Evolutionary conservation across 2,888 invertebrate genomes (phyloP).

Genomic region (Amblyjoppa fuscipennis): DNA sequence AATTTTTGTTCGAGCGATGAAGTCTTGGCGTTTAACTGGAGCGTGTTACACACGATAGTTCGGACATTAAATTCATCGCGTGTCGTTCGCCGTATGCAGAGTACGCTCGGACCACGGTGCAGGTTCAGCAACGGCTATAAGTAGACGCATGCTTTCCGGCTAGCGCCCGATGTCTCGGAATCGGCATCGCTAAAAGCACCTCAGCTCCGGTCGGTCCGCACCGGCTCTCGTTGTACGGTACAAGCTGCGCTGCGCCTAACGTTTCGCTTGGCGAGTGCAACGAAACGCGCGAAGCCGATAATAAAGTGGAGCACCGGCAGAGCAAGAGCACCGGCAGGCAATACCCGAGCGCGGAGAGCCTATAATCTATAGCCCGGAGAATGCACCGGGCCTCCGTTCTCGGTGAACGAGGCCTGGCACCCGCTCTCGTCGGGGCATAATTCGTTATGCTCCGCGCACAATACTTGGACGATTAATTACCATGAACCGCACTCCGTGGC

Average conservation of each 20-base stretch:
- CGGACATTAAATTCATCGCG: constrained; percentile 36
- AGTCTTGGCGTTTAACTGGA: background rate
- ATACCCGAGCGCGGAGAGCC: constrained; percentile 30
- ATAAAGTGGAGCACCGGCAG: constrained; percentile 56
- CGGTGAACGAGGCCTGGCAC: constrained; percentile 12
- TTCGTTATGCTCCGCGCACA: constrained; percentile 58
- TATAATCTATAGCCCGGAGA: constrained; percentile 42
- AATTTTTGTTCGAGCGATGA: background rate
- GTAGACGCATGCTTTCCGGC: constrained; percentile 31
- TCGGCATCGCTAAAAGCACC: constrained; percentile 37
- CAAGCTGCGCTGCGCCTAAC: constrained; percentile 43
- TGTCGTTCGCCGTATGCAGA: constrained; percentile 22
- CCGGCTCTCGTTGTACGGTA: constrained; percentile 25
- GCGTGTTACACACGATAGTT: constrained; percentile 5
- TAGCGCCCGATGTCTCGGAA: constrained; percentile 28
- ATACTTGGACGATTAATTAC: constrained; percentile 53
- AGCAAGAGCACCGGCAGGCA: constrained; percentile 11
- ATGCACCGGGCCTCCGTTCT: constrained; percentile 22
- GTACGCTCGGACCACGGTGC: constrained; percentile 5
- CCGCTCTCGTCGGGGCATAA: constrained; percentile 32
- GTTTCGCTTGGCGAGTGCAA: constrained; percentile 42
- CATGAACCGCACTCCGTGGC: constrained; percentile 8
- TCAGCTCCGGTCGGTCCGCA: background rate
- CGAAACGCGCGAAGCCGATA: constrained; percentile 56
- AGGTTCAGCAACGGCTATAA: constrained; percentile 25